Conservation (phyloP, 1,140 invertebrate genomes). For the Gryon sp. region DNA sequence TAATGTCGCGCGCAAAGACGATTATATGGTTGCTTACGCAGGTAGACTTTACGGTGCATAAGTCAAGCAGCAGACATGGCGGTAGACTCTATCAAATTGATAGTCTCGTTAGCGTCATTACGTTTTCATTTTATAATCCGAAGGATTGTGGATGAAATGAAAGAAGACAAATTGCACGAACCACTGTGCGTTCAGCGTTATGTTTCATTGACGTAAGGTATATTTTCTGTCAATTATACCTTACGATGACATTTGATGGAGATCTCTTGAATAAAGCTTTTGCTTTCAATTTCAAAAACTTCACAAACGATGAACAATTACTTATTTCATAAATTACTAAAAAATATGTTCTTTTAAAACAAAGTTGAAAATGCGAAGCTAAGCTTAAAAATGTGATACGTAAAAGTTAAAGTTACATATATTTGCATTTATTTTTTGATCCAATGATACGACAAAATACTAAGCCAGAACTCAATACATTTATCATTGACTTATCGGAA, state of each 20-base stretch:
- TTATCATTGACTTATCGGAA: too few species aligned
- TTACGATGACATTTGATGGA: constrained; percentile 17
- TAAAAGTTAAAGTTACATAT: too few species aligned
- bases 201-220: background rate
- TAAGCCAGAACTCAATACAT: too few species aligned
- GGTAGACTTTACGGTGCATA: constrained; percentile 47
- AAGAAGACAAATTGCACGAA: constrained; percentile 17
- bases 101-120: constrained; percentile 46
- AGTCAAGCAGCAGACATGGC: constrained; percentile 10
- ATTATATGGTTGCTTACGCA: constrained; percentile 71
- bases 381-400: too few species aligned
- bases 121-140: constrained; percentile 43
- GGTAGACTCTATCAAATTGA: constrained; percentile 27
- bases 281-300: too few species aligned
- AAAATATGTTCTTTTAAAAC: too few species aligned
- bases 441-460: too few species aligned
- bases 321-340: too few species aligned
- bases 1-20: constrained; percentile 50
- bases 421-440: too few species aligned
- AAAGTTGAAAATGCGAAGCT: too few species aligned
- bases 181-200: background rate
- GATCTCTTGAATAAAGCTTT: too few species aligned
- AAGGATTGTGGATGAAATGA: background rate
- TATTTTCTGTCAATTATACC: constrained; percentile 1
- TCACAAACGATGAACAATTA: too few species aligned